phyloP scores from a whole-genome alignment of 2,113 vertebrate genomes.

The Podarcis raffonei region DNA sequence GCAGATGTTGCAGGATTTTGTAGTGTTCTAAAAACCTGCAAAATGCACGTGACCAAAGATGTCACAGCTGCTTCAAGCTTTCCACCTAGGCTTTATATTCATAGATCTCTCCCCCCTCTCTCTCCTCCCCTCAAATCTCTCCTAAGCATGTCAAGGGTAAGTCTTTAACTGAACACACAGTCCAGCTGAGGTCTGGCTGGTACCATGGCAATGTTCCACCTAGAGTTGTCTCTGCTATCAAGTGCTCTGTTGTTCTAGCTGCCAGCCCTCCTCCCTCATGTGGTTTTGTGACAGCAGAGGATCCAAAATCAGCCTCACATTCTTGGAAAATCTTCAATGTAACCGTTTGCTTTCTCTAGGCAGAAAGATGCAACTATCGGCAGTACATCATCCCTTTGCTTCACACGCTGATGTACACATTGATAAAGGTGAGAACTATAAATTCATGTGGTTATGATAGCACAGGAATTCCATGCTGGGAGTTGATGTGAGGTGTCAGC shows the following conservation, averaged over 20 bases:
- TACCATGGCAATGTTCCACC: background rate
- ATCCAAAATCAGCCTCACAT: background rate
- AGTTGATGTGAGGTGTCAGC: background rate
- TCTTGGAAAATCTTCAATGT: background rate
- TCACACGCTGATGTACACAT: conserved; percentile 90
- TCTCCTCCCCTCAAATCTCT: background rate
- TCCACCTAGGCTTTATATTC: background rate
- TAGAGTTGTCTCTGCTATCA: background rate
- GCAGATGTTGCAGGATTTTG: background rate
- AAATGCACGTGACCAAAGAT: background rate
- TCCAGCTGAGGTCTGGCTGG: background rate
- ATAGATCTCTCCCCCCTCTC: background rate
- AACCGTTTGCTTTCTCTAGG: conserved; percentile 72
- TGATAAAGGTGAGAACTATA: conserved; percentile 84
- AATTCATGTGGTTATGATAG: background rate
- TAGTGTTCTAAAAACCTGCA: background rate
- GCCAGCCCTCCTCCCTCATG: background rate
- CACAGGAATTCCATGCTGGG: background rate
- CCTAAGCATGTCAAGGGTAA: too few relatives aligned
- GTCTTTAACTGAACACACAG: background rate
- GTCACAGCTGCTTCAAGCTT: background rate
- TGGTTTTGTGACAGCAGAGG: background rate
- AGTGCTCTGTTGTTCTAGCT: background rate
- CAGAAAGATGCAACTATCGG: conserved; percentile 80
- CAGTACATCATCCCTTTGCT: conserved; percentile 88